phyloP scores from a whole-genome alignment of 2,113 vertebrate genomes.

The Istiophorus platypterus region DNA sequence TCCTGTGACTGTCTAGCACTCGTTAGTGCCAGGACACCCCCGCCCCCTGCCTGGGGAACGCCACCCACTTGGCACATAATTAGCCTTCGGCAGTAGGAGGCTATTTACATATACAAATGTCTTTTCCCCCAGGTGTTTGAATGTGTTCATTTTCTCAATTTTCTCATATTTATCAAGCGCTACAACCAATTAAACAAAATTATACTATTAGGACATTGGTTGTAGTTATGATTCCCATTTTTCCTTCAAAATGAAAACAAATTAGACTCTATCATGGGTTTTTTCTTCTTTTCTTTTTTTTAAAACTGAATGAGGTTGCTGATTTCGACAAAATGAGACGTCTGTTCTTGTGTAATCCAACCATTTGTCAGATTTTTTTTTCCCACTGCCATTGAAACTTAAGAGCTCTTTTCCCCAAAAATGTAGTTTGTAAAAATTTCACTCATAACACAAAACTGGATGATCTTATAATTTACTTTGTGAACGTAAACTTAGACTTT shows the following conservation, averaged over 20 bases:
- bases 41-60: constrained; percentile 27
- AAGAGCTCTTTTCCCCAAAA: not conserved
- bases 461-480: not conserved
- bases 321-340: not conserved
- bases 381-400: not conserved
- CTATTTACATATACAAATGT: constrained; percentile 34
- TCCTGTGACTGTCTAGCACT: not conserved
- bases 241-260: too few relatives aligned
- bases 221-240: not conserved
- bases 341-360: not conserved
- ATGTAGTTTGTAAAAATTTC: not conserved
- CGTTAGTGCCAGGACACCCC: constrained; percentile 21
- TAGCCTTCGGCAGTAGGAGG: constrained; percentile 32
- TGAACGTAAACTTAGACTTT: not conserved
- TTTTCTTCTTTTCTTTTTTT: too few relatives aligned
- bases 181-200: constrained; percentile 33
- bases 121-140: constrained; percentile 4
- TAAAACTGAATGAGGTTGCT: not conserved
- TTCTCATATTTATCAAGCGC: constrained; percentile 23
- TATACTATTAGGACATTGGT: constrained; percentile 8
- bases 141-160: constrained; percentile 13
- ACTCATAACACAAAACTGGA: too few relatives aligned
- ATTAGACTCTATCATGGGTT: too few relatives aligned
- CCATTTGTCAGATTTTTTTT: not conserved
- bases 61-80: constrained; percentile 40